Conservation (phyloP, 2,888 invertebrate genomes). For the Megamerina dolium region DNA sequence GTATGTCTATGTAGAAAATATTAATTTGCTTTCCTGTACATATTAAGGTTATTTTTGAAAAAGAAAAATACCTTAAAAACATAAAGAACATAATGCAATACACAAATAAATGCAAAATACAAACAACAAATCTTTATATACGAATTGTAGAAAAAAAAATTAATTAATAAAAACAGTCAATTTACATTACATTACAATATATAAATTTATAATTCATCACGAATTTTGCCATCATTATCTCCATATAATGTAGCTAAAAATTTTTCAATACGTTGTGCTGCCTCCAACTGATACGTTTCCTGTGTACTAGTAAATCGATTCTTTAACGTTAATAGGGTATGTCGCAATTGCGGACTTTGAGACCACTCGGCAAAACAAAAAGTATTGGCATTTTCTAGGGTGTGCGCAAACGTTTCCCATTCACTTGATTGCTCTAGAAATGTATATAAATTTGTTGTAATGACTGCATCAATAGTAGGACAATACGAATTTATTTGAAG, state of each 20-base stretch:
- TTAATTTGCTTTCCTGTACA: too few species aligned
- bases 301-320: slow-evolving; percentile 32
- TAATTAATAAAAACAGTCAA: too few species aligned
- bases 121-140: too few species aligned
- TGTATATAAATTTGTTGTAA: slow-evolving; percentile 31
- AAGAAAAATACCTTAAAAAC: too few species aligned
- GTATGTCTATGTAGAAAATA: too few species aligned
- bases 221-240: slow-evolving; percentile 18
- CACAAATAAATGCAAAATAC: too few species aligned
- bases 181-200: too few species aligned
- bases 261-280: slow-evolving; percentile 30
- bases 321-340: slow-evolving; percentile 35
- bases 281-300: slow-evolving; percentile 42
- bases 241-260: slow-evolving; percentile 27
- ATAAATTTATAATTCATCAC: slow-evolving; percentile 32
- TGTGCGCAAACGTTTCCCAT: slow-evolving; percentile 36
- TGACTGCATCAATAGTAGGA: slow-evolving; percentile 28
- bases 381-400: slow-evolving; percentile 28
- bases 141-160: too few species aligned
- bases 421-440: slow-evolving; percentile 38
- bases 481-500: slow-evolving; percentile 37
- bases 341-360: slow-evolving; percentile 31
- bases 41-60: too few species aligned
- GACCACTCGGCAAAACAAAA: slow-evolving; percentile 39
- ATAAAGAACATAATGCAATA: too few species aligned